These are phyloP conservation scores for Sesamia inferens DNA, from an alignment of 2,888 invertebrate genomes.

Conservation along the genomic window DNA sequence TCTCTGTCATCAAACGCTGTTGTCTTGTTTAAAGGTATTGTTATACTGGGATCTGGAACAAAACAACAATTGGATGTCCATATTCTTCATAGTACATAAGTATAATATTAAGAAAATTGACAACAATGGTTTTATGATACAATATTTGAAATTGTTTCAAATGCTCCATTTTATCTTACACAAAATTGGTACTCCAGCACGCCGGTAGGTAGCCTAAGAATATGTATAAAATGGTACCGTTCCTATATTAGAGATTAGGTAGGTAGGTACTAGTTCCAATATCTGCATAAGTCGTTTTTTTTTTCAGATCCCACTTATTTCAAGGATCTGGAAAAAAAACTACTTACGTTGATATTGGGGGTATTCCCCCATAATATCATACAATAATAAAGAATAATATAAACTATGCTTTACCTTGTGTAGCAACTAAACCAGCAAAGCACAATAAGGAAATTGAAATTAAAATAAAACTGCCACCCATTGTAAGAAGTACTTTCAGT, in stretches of 20 bases:
- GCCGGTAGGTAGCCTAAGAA: not conserved
- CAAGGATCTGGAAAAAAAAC: too few species aligned
- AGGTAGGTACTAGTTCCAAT: not conserved
- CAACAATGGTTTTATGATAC: not conserved
- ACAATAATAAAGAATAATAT: conserved; percentile 3
- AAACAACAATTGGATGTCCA: conserved; percentile 15
- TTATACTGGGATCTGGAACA: conserved; percentile 77
- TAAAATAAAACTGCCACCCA: conserved; percentile 25
- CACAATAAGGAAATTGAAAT: conserved; percentile 33
- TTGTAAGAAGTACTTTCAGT: conserved; percentile 34
- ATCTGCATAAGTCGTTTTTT: not conserved
- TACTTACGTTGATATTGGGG: too few species aligned
- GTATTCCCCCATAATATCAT: not conserved
- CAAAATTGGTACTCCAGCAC: not conserved
- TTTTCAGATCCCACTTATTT: not conserved
- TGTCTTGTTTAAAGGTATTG: conserved; percentile 77
- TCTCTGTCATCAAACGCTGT: conserved; percentile 73
- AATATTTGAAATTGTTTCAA: not conserved
- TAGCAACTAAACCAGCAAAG: conserved; percentile 22
- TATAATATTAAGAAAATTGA: not conserved
- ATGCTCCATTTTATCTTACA: not conserved
- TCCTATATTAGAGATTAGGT: not conserved
- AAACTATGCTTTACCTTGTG: conserved; percentile 53
- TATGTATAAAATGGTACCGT: too few species aligned
- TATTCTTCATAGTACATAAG: not conserved